A percentile compares a stretch with the other conserved stretches of the same genome.
Evolutionary conservation across 1,140 invertebrate species (phyloP).

Genomic region (Lerema accius): DNA sequence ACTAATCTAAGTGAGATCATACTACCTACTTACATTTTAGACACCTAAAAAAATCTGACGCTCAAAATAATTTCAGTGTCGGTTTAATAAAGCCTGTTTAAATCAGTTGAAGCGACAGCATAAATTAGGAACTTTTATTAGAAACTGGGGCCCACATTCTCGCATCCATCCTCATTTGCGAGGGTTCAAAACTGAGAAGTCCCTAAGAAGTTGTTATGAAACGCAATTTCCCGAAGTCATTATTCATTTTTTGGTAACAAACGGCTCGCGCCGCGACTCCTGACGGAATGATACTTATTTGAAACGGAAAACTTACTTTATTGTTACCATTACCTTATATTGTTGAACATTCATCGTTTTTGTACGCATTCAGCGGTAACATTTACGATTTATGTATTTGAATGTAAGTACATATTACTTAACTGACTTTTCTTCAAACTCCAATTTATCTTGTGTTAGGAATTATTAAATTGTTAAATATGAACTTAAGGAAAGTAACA

Average conservation of each 20-base stretch:
- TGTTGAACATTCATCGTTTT: slow-evolving; percentile 17
- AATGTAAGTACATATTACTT: no score
- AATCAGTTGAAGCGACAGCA: slow-evolving; percentile 62
- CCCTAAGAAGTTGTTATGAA: slow-evolving; percentile 71
- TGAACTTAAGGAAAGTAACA: no score
- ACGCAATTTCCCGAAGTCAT: slow-evolving; percentile 75
- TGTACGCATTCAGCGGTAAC: not conserved
- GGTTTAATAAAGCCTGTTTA: slow-evolving; percentile 38
- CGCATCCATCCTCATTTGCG: slow-evolving; percentile 64
- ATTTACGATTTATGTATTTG: no score
- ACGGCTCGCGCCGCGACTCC: slow-evolving; percentile 35
- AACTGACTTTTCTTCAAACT: no score
- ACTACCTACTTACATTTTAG: no score
- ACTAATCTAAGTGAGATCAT: no score
- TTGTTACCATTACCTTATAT: slow-evolving; percentile 1
- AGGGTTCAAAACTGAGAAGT: slow-evolving; percentile 65
- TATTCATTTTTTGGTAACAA: slow-evolving; percentile 70
- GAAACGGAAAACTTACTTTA: slow-evolving; percentile 11
- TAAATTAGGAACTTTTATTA: slow-evolving; percentile 70
- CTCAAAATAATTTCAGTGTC: slow-evolving; percentile 10
- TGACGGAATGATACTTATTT: slow-evolving; percentile 13
- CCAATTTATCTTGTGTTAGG: no score
- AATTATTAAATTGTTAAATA: no score
- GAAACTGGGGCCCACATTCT: slow-evolving; percentile 49
- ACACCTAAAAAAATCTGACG: not conserved